These are phyloP conservation scores for Isotomurus palustris DNA, from an alignment of 2,888 invertebrate species.

Conservation along the genomic window DNA sequence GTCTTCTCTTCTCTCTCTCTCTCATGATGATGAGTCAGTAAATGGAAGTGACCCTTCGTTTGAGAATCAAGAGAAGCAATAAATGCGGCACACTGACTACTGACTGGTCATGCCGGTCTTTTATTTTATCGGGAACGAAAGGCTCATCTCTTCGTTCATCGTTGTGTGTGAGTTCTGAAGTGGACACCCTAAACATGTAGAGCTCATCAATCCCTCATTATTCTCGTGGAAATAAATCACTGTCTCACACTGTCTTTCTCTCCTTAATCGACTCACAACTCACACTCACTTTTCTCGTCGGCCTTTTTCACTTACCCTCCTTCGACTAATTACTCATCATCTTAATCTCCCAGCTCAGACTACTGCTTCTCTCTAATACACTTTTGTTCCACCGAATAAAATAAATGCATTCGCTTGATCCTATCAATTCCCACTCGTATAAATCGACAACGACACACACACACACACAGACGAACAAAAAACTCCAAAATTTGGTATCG, in stretches of 20 bases:
- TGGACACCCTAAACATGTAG: background rate
- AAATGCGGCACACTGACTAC: no score
- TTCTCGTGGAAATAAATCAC: constrained; percentile 24
- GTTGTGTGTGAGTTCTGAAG: background rate
- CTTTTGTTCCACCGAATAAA: no score
- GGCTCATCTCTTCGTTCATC: background rate
- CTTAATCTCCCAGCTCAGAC: background rate
- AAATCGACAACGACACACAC: no score
- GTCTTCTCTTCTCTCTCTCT: no score
- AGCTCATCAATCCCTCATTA: constrained; percentile 28
- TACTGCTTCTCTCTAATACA: no score
- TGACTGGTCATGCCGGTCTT: background rate
- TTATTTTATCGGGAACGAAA: background rate
- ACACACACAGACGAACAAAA: no score
- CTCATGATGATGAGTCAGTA: no score
- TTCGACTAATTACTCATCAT: constrained; percentile 2
- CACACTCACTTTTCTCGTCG: background rate
- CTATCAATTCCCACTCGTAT: no score
- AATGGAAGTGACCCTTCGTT: no score
- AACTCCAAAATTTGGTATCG: no score
- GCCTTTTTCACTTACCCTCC: background rate
- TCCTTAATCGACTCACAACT: constrained; percentile 15
- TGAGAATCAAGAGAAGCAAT: no score
- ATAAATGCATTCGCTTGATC: no score
- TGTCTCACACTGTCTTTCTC: constrained; percentile 12